A percentile compares a stretch with the other conserved stretches of the same genome.
Evolutionary conservation across 2,797 vertebrate species (phyloP).

Genomic region (Chelidonichthys spinosus): DNA sequence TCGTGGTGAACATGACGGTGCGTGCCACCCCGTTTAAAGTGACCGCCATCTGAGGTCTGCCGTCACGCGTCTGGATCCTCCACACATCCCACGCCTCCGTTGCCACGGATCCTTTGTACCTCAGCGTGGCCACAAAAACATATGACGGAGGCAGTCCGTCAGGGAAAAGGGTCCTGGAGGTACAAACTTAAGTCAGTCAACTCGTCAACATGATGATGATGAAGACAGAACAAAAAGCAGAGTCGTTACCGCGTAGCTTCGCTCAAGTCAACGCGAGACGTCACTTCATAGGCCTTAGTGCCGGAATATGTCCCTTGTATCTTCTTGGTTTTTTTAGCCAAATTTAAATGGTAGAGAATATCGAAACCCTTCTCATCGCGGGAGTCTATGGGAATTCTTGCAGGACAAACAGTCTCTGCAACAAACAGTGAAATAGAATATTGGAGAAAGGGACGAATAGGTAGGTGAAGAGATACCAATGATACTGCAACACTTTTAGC

Average conservation of each 20-base stretch:
- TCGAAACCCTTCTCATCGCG: slow-evolving; percentile 98
- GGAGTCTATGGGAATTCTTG: slow-evolving; percentile 91
- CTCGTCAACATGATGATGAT: neutral
- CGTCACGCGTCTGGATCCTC: slow-evolving; percentile 91
- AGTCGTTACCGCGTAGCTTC: slow-evolving; percentile 89
- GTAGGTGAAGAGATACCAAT: neutral
- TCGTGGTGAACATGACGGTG: slow-evolving; percentile 92
- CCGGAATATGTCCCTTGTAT: slow-evolving; percentile 89
- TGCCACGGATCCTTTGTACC: slow-evolving; percentile 89
- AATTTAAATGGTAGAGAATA: slow-evolving; percentile 91
- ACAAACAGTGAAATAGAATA: slow-evolving; percentile 35
- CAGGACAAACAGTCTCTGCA: slow-evolving; percentile 95
- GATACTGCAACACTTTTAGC: neutral
- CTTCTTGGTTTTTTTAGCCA: slow-evolving; percentile 94
- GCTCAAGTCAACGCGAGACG: slow-evolving; percentile 89
- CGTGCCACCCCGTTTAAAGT: slow-evolving; percentile 90
- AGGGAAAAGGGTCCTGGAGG: slow-evolving; percentile 90
- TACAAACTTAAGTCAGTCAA: slow-evolving; percentile 23
- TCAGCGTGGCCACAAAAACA: slow-evolving; percentile 95
- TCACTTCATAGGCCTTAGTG: slow-evolving; percentile 93
- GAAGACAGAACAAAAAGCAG: neutral
- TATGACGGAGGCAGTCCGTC: slow-evolving; percentile 98
- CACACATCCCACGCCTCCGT: slow-evolving; percentile 96
- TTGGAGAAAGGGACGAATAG: neutral
- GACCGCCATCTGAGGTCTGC: slow-evolving; percentile 93